Evolutionary conservation across 2,888 invertebrate species (phyloP).

Genomic region (Glomeris marginata): DNA sequence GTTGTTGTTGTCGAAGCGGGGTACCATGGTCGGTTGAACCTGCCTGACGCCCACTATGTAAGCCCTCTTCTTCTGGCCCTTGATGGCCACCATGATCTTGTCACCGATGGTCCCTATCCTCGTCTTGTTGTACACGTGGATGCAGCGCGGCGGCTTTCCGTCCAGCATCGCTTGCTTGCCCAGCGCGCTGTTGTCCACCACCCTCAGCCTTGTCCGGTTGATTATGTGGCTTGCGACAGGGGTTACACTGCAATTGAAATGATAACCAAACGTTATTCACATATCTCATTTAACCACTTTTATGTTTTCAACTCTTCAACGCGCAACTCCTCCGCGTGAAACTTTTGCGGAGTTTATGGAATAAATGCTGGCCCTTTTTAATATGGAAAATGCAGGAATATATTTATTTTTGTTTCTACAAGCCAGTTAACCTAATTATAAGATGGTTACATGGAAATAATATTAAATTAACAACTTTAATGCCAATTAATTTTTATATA

Average conservation of each 20-base stretch:
- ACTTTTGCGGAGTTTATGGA: no score
- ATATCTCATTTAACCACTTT: no score
- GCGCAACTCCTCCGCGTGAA: no score
- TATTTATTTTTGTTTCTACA: no score
- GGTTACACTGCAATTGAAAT: conserved; percentile 12
- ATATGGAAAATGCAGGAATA: no score
- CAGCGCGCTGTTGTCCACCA: conserved; percentile 93
- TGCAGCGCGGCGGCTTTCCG: conserved; percentile 82
- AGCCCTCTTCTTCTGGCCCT: conserved; percentile 87
- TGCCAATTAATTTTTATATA: no score
- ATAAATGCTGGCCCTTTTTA: no score
- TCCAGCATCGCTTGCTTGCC: conserved; percentile 89
- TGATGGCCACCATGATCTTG: conserved; percentile 78
- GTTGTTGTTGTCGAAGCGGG: conserved; percentile 90
- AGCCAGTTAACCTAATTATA: no score
- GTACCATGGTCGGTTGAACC: conserved; percentile 60
- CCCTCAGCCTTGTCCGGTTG: conserved; percentile 55
- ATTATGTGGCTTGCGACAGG: conserved; percentile 19
- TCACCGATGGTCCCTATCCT: conserved; percentile 44
- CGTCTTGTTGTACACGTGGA: conserved; percentile 82
- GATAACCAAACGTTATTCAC: no score
- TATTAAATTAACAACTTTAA: no score
- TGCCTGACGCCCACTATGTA: conserved; percentile 69
- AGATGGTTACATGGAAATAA: no score
- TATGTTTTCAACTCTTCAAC: no score